Percentiles rank a stretch among this genome's conserved stretches.
phyloP scores from a whole-genome alignment of 1,140 invertebrate genomes.

The Drosophila kepulauana region DNA sequence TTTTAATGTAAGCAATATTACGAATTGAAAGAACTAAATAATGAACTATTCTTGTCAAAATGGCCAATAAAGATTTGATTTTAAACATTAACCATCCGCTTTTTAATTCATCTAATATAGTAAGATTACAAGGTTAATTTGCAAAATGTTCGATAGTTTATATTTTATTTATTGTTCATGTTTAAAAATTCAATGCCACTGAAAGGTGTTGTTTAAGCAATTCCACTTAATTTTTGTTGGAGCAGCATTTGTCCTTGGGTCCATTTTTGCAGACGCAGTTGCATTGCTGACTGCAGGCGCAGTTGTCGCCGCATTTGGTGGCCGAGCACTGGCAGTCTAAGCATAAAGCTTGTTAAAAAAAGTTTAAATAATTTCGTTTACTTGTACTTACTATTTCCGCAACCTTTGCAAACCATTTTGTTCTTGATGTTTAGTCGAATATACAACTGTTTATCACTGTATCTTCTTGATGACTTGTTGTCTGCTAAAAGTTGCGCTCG shows the following conservation, averaged over 20 bases:
- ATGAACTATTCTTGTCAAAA: slow-evolving; percentile 84
- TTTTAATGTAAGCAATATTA: slow-evolving; percentile 55
- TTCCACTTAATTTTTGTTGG: slow-evolving; percentile 42
- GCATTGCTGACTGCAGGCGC: slow-evolving; percentile 71
- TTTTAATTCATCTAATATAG: background rate
- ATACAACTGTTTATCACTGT: slow-evolving; percentile 22
- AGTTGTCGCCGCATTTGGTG: slow-evolving; percentile 71
- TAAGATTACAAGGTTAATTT: background rate
- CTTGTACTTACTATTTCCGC: slow-evolving; percentile 63
- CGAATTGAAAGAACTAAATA: slow-evolving; percentile 61
- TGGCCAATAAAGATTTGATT: slow-evolving; percentile 80
- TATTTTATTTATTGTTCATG: background rate
- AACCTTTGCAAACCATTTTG: slow-evolving; percentile 72
- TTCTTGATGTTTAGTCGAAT: background rate
- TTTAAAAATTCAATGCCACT: background rate
- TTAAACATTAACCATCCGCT: slow-evolving; percentile 40
- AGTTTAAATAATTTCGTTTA: too few species aligned
- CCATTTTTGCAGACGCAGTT: slow-evolving; percentile 69
- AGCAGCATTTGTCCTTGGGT: slow-evolving; percentile 69
- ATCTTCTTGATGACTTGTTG: slow-evolving; percentile 7
- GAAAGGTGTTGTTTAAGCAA: background rate
- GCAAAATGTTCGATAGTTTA: background rate
- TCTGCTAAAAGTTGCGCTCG: background rate
- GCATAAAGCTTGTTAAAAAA: background rate
- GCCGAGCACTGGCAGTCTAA: slow-evolving; percentile 70